Base-by-base conservation (phyloP, 2,888 invertebrate genomes). In the Glyphotaelius pellucidus region DNA sequence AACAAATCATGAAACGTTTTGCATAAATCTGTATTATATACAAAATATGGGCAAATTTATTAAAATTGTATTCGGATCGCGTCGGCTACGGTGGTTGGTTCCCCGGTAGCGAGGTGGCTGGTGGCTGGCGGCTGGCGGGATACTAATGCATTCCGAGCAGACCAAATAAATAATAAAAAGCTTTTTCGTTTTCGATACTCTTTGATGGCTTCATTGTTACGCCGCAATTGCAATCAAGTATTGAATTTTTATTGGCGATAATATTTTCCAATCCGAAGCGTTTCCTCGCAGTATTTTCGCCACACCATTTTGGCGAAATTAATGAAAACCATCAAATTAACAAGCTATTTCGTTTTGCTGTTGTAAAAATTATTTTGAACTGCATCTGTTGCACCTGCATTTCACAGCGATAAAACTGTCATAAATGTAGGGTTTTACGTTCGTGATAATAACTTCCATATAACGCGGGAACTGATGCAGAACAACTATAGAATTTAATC, bases 1-100 rank as follows among this genome's bases (percentile, higher is more conserved):
- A 93, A 93, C 92, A 93, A 93, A 93, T 93, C 93, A 92, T 90
- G 90, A 89, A 91, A 85, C 92, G 93, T 89, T 93, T 93, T 93
- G 93, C 93, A 93, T 93, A 93, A 93, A 93, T 92, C 93, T 93
- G 89, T 90, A 92, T 89, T 92, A 92, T 90, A 84, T 80, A 30
- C 89, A 80, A 88, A 90, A 92, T 90, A 90, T 89, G 92, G 84
- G 88, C 88, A 89, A 84, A 90, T 90, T 92, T 90, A 92, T 92
- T 92, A 92, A 90, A 92, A 90, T 90, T 35, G 90, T 89, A 92
- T 89, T 89, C 88, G 87, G 87, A 67, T 87, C 87, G 87, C 67
- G 30, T 85, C 79, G 52, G 31, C 31, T 25, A 31, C 11, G 7
- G 86, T 47, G 19, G 67, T 85, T 25, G n/a, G 30, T 14, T 19